These are phyloP conservation scores for Neopelma chrysocephalum DNA, from an alignment of 2,797 vertebrate species.

Conservation along the genomic window DNA sequence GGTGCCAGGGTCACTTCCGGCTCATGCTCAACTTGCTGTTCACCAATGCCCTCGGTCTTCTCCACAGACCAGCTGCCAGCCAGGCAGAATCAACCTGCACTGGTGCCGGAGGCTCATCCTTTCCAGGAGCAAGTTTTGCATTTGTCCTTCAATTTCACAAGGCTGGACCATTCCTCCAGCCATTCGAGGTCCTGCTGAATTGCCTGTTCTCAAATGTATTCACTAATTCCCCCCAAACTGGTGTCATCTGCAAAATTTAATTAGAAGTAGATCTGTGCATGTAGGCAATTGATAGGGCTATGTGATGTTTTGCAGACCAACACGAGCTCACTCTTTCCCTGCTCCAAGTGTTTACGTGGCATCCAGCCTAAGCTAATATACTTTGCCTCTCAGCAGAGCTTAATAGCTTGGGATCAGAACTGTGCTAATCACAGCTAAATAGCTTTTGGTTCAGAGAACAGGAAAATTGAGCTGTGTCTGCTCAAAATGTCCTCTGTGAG, in stretches of 20 bases:
- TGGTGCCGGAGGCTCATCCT: neutral
- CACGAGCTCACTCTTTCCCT: neutral
- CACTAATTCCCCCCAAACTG: neutral
- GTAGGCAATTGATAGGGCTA: neutral
- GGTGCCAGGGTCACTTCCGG: neutral
- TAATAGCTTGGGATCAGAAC: neutral
- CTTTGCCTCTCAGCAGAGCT: neutral
- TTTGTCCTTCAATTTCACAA: neutral
- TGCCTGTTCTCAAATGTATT: neutral
- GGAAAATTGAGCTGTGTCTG: neutral
- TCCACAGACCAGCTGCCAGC: neutral
- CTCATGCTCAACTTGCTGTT: neutral
- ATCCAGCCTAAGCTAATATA: neutral
- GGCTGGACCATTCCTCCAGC: neutral
- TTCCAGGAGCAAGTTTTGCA: neutral
- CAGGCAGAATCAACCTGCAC: neutral
- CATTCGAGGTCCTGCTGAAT: neutral
- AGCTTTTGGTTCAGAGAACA: constrained; percentile 12
- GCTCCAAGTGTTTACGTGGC: neutral
- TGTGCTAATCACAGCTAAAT: neutral
- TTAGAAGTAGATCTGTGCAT: neutral
- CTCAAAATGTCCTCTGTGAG: neutral
- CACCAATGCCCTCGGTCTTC: neutral
- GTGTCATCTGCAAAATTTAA: neutral
- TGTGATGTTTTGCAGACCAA: neutral